These are phyloP conservation scores for Watsonalla cultraria DNA, from an alignment of 2,888 invertebrate genomes.

Conservation along the genomic window DNA sequence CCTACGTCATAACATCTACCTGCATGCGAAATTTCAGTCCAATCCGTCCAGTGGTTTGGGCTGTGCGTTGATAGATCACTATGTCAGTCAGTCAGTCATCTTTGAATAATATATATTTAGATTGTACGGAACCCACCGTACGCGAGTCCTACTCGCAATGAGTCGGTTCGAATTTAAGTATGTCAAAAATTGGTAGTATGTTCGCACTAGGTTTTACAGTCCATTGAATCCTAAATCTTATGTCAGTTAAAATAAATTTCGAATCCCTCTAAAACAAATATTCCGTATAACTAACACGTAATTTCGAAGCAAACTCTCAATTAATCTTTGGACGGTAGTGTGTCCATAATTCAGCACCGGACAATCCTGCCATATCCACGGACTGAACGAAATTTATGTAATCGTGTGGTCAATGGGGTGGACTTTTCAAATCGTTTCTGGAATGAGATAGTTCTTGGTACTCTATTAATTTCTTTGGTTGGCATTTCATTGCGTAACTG, in stretches of 20 bases:
- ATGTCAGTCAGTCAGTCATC: no score
- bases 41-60: no score
- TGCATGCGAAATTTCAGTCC: no score
- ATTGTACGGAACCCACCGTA: no score
- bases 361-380: constrained; percentile 10
- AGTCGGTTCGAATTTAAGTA: no score
- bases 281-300: neutral
- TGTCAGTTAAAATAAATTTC: neutral
- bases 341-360: constrained; percentile 12
- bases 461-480: neutral
- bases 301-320: constrained; percentile 3
- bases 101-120: no score
- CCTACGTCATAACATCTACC: no score
- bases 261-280: neutral
- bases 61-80: no score
- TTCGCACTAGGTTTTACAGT: no score
- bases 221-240: no score
- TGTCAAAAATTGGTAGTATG: no score
- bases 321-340: constrained; percentile 10
- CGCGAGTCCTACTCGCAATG: no score
- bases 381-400: constrained; percentile 11
- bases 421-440: constrained; percentile 7
- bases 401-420: constrained; percentile 9
- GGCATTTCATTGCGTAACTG: neutral
- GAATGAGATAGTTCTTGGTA: neutral